phyloP scores from a whole-genome alignment of 2,888 invertebrate genomes.

The Macrophya annulata region DNA sequence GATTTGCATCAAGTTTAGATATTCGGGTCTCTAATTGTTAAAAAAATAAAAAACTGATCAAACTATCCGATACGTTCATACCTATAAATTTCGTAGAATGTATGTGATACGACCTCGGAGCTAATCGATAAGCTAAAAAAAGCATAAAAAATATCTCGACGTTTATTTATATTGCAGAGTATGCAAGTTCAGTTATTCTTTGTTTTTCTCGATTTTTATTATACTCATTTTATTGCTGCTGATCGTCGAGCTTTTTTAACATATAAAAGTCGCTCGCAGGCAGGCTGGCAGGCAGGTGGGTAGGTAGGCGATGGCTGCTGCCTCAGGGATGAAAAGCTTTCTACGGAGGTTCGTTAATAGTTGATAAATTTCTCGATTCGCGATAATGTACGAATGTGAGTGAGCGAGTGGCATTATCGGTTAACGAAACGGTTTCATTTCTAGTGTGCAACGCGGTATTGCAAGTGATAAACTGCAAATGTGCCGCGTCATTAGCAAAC shows the following conservation, averaged over 20 bases:
- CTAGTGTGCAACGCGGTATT: constrained; percentile 3
- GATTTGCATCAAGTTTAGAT: no score
- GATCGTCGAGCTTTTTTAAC: neutral
- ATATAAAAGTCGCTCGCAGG: neutral
- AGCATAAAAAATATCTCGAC: neutral
- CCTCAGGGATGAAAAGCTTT: neutral
- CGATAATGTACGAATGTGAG: neutral
- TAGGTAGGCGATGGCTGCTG: neutral
- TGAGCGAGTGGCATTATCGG: constrained; percentile 29
- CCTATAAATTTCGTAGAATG: no score
- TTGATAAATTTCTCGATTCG: constrained; percentile 4
- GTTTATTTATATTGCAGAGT: neutral
- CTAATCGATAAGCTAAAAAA: neutral
- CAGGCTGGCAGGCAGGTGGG: neutral
- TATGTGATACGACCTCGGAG: no score
- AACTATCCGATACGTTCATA: no score
- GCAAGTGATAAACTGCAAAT: constrained; percentile 39
- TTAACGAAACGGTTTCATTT: constrained; percentile 25
- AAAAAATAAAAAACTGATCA: no score
- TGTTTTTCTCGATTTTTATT: constrained; percentile 3
- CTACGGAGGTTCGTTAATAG: neutral
- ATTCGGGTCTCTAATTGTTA: no score
- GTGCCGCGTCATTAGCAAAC: constrained; percentile 33
- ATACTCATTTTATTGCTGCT: neutral
- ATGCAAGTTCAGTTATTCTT: neutral